Conservation (phyloP, 2,888 invertebrate genomes). For the Cryptus viduatorius region DNA sequence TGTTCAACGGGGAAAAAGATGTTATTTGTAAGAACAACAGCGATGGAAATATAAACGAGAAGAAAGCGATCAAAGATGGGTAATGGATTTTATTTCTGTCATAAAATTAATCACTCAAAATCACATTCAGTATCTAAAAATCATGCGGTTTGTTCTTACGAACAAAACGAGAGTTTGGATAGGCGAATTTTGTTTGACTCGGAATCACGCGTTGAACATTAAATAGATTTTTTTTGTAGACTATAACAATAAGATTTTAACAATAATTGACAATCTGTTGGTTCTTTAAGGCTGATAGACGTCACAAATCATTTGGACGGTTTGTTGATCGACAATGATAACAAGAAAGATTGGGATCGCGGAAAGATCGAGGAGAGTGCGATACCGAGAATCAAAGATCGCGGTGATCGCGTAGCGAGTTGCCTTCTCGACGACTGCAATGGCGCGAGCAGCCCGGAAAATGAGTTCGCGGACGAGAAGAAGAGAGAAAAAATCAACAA, state of each 20-base stretch:
- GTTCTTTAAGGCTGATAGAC: conserved; percentile 51
- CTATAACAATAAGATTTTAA: conserved; percentile 1
- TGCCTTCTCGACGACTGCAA: conserved; percentile 63
- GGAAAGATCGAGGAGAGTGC: conserved; percentile 38
- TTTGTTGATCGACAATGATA: conserved; percentile 62
- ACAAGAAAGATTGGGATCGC: conserved; percentile 60
- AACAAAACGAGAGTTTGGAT: neutral
- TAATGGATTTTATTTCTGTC: conserved; percentile 9
- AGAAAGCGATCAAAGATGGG: conserved; percentile 50
- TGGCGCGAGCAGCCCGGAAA: conserved; percentile 62
- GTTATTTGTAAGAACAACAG: conserved; percentile 12
- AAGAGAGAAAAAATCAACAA: conserved; percentile 26
- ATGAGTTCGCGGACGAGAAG: conserved; percentile 41
- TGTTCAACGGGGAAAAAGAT: conserved; percentile 13
- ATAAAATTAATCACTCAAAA: neutral
- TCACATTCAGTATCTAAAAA: neutral
- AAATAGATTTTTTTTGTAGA: neutral
- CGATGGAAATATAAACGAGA: conserved; percentile 35
- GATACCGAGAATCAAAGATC: conserved; percentile 63
- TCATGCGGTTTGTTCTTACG: neutral
- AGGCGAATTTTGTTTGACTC: neutral
- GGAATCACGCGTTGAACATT: neutral
- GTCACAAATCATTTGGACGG: conserved; percentile 62
- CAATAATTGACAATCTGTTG: neutral
- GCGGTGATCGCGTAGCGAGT: conserved; percentile 61